Evolutionary conservation across 2,888 invertebrate genomes (phyloP), one percentile per base, ranked within the genome.

Genomic region (Mythimna loreyi): DNA sequence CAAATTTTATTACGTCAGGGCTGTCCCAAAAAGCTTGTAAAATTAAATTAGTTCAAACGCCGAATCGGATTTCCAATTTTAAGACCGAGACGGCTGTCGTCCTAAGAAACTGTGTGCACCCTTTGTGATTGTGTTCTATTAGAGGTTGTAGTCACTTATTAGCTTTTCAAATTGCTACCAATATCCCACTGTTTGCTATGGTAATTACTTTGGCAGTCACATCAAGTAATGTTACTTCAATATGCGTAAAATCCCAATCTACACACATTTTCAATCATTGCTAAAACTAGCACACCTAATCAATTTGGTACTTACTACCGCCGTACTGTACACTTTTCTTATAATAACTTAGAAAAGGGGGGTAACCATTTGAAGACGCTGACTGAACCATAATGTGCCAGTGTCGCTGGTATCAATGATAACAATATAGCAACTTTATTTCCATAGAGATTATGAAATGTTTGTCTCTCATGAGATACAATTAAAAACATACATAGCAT

Each of bases 1-100:
- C 89, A 90, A 92, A 92, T 93, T 92, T 90, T 87, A 89, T 92
- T 90, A 92, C 90, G 88, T 89, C 77, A 90, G 87, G 87, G 86
- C 85, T 89, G 89, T 90, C 89, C 85, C 84, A 85, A 88, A 91
- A 93, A 92, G 85, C 84, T 85, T 86, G 83, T 85, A 86, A 92
- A 92, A 92, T 92, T 91, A 91, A 93, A 91, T 92, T 92, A 91
- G 89, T 91, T 91, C 80, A 84, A 88, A 86, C 59, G 86, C 86
- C 82, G 87, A 90, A 89, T 90, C 87, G 86, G 89, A 91, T 91
- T 92, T 90, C 86, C 89, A 90, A 92, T 90, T 92, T 89, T 84
- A 88, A 87, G 85, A 82, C 85, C 86, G 77, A 85, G 80, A 83
- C 81, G 82, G 81, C 82, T 84, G 80, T 74, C 65, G 75, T 77